Conservation (phyloP, 1,140 invertebrate species). For the Aethina tumida region DNA sequence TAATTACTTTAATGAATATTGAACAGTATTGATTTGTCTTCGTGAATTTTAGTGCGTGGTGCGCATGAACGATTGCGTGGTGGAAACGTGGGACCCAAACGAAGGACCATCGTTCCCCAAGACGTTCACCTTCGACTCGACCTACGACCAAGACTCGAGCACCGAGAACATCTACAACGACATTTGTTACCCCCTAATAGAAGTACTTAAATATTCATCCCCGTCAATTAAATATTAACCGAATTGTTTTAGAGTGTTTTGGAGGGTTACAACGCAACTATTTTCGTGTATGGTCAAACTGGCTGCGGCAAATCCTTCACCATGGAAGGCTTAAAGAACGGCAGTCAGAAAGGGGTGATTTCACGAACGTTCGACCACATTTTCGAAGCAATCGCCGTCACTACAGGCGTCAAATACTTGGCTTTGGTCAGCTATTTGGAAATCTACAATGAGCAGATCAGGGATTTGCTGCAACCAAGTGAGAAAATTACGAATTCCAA, state of each 20-base stretch:
- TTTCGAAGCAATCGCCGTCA: constrained; percentile 82
- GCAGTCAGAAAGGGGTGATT: constrained; percentile 62
- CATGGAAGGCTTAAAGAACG: constrained; percentile 59
- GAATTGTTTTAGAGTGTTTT: constrained; percentile 57
- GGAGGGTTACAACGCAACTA: constrained; percentile 80
- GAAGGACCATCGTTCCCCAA: constrained; percentile 45
- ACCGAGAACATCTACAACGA: constrained; percentile 85
- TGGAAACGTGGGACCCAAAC: constrained; percentile 37
- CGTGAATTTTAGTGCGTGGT: constrained; percentile 53
- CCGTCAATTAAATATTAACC: too few species aligned
- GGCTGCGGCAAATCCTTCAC: constrained; percentile 76
- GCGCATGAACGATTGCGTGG: constrained; percentile 50
- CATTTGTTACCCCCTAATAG: constrained; percentile 74
- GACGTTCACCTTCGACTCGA: constrained; percentile 74
- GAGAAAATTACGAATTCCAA: constrained; percentile 27
- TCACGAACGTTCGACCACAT: constrained; percentile 83
- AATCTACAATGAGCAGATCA: constrained; percentile 86
- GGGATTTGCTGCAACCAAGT: constrained; percentile 30
- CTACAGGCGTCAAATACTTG: constrained; percentile 71
- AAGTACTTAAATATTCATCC: constrained; percentile 35
- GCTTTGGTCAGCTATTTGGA: constrained; percentile 88
- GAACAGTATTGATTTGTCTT: constrained; percentile 7
- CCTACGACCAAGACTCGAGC: constrained; percentile 65
- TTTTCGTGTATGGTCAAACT: constrained; percentile 84
- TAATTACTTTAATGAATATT: background rate